Conservation (phyloP, 1,140 invertebrate genomes). For the Ctenoplectra terminalis region DNA sequence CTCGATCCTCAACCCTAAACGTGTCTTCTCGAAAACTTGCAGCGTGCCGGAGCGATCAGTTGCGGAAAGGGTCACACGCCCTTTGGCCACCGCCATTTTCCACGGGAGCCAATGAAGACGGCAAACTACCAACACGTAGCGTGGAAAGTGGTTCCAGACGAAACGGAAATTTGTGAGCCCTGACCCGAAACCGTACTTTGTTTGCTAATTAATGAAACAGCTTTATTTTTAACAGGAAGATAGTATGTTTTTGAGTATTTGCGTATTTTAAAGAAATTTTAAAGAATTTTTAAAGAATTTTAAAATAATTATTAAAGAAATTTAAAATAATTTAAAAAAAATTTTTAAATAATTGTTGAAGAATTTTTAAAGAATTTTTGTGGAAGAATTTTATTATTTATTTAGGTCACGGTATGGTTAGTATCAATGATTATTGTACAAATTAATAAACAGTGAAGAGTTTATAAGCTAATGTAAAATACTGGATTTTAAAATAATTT, state of each 20-base stretch:
- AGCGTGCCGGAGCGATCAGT: not conserved
- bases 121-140: not conserved
- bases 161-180: not conserved
- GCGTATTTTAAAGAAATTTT: too few species aligned
- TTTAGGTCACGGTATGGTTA: too few species aligned
- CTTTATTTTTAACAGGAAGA: not conserved
- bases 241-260: not conserved
- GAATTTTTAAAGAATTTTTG: too few species aligned
- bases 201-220: not conserved
- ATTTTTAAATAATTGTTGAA: too few species aligned
- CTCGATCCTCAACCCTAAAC: not conserved
- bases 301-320: too few species aligned
- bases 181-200: not conserved
- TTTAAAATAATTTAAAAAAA: too few species aligned
- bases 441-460: too few species aligned
- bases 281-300: too few species aligned
- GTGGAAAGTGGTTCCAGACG: not conserved
- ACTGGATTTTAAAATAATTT: too few species aligned
- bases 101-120: not conserved
- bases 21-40: conserved; percentile 14
- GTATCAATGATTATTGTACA: too few species aligned
- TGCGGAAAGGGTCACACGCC: not conserved
- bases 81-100: not conserved
- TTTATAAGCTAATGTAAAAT: too few species aligned
- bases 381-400: too few species aligned